Conservation (phyloP, 2,888 invertebrate species). For the Pristionchus fissidentatus region DNA sequence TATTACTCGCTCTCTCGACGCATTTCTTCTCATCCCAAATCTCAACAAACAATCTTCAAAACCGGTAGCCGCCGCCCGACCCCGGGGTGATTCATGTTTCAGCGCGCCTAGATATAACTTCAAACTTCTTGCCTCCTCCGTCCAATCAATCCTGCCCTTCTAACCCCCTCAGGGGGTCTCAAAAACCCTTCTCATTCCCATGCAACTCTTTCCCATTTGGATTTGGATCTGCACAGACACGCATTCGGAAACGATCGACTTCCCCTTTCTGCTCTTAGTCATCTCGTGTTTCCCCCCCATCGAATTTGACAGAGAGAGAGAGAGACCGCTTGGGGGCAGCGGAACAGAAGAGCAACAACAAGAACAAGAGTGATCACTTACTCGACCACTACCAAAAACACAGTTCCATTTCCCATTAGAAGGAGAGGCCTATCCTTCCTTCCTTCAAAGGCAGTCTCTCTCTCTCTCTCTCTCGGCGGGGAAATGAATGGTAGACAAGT, state of each 20-base stretch:
- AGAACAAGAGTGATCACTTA: neutral
- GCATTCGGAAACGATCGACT: neutral
- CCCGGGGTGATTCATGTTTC: no score
- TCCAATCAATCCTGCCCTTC: neutral
- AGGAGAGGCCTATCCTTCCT: no score
- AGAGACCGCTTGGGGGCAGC: neutral
- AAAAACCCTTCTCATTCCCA: no score
- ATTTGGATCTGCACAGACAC: no score
- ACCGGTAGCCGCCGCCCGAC: no score
- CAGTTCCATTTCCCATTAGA: neutral
- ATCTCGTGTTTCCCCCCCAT: no score
- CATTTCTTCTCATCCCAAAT: no score
- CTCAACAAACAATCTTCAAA: no score
- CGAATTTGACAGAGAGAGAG: neutral
- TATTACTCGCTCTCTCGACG: no score
- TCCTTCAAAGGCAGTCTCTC: neutral
- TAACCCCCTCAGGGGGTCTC: neutral
- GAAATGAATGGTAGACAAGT: neutral
- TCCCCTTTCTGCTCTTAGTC: neutral
- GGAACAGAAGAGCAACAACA: no score
- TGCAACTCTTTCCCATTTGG: neutral
- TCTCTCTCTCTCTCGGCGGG: neutral
- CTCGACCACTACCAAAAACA: neutral
- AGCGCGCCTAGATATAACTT: no score
- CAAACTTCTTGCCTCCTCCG: no score